Evolutionary conservation across 2,797 vertebrate genomes (phyloP).

Genomic region (Trematomus bernacchii): DNA sequence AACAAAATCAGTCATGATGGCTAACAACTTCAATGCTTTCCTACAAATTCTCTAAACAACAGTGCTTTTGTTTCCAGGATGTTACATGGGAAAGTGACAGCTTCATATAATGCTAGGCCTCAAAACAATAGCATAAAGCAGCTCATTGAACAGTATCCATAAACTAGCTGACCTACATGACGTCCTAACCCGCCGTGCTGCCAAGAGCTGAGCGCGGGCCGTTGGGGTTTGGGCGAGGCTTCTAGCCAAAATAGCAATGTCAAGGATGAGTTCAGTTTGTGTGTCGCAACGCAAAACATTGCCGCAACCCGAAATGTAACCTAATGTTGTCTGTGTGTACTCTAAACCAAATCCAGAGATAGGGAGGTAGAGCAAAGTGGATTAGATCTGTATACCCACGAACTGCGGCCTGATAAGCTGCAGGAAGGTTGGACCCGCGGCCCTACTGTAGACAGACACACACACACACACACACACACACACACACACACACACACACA

Average conservation of each 20-base stretch:
- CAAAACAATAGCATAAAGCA: slow-evolving; percentile 44
- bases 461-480: slow-evolving; percentile 14
- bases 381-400: slow-evolving; percentile 71
- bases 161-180: slow-evolving; percentile 64
- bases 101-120: slow-evolving; percentile 17
- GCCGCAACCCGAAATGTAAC: slow-evolving; percentile 39
- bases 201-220: slow-evolving; percentile 42
- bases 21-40: neutral
- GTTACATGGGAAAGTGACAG: slow-evolving; percentile 37
- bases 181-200: slow-evolving; percentile 29
- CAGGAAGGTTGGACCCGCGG: slow-evolving; percentile 58
- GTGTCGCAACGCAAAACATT: slow-evolving; percentile 55
- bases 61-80: neutral
- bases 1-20: slow-evolving; percentile 14
- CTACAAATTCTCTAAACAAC: slow-evolving; percentile 26
- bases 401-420: slow-evolving; percentile 64
- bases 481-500: too few relatives aligned
- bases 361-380: slow-evolving; percentile 60
- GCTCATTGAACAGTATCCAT: slow-evolving; percentile 43
- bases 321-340: slow-evolving; percentile 27
- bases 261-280: slow-evolving; percentile 50
- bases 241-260: slow-evolving; percentile 58
- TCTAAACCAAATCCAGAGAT: slow-evolving; percentile 8
- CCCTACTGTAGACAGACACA: slow-evolving; percentile 57
- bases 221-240: slow-evolving; percentile 31